Conservation (phyloP, 2,113 vertebrate genomes). For the Origma solitaria region DNA sequence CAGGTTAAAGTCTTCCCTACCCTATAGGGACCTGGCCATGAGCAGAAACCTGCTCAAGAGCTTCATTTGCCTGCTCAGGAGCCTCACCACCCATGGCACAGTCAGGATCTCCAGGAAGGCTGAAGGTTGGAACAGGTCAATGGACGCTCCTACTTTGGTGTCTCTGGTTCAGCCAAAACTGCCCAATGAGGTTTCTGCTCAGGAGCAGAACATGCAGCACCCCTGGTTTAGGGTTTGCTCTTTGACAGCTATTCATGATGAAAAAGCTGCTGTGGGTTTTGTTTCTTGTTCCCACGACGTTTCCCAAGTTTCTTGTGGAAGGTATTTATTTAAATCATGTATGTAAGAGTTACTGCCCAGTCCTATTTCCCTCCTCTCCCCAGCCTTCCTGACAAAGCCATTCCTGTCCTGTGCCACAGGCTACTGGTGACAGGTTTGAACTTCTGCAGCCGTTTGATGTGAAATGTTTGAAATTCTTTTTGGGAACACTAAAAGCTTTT, state of each 20-base stretch:
- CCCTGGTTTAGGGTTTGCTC: neutral
- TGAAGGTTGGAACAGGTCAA: neutral
- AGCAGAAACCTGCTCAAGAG: neutral
- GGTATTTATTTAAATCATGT: neutral
- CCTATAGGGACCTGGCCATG: neutral
- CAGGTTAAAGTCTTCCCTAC: neutral
- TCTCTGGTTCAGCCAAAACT: neutral
- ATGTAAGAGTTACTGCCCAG: neutral
- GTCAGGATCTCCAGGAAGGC: neutral
- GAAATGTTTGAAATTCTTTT: slow-evolving; percentile 57
- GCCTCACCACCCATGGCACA: neutral
- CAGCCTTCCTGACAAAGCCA: neutral
- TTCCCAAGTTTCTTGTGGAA: neutral
- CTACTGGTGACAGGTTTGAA: slow-evolving; percentile 21
- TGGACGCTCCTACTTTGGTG: neutral
- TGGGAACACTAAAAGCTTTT: slow-evolving; percentile 48
- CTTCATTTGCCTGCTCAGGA: neutral
- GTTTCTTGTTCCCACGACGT: neutral
- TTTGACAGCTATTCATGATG: neutral
- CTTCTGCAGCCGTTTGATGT: slow-evolving; percentile 41
- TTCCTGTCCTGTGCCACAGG: neutral
- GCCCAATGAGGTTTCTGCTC: neutral
- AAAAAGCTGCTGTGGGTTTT: neutral
- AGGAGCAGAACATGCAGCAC: neutral
- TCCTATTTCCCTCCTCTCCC: neutral